Evolutionary conservation across 2,113 vertebrate genomes (phyloP).

Genomic region (Cochlearius cochlearius): DNA sequence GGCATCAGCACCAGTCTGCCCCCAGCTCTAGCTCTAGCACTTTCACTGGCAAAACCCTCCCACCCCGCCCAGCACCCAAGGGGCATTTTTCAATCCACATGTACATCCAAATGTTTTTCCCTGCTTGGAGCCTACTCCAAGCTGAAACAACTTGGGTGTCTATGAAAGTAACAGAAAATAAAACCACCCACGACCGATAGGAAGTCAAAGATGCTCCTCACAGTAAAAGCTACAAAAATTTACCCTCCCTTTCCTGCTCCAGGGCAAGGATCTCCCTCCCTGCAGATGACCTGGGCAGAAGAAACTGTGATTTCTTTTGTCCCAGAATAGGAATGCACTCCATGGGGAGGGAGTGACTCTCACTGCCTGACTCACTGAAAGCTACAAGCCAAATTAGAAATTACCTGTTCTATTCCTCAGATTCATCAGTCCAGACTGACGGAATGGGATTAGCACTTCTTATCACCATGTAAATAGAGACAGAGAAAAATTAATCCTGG

Average conservation of each 20-base stretch:
- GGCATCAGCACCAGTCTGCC: not conserved
- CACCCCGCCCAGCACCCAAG: not conserved
- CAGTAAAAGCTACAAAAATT: not conserved
- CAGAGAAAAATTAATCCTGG: constrained; percentile 25
- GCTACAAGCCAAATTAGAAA: not conserved
- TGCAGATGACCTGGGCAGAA: not conserved
- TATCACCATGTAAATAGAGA: constrained; percentile 58
- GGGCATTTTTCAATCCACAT: not conserved
- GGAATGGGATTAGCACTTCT: constrained; percentile 28
- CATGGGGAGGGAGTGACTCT: not conserved
- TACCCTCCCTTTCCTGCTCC: not conserved
- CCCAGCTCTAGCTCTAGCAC: accelerated
- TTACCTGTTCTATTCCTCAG: constrained; percentile 68
- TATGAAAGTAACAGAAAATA: not conserved
- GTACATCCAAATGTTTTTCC: not conserved
- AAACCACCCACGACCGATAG: not conserved
- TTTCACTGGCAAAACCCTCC: not conserved
- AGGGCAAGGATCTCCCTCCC: not conserved
- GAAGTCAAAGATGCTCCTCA: not conserved
- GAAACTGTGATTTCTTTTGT: not conserved
- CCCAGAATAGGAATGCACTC: not conserved
- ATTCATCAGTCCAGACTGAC: constrained; percentile 62
- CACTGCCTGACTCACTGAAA: not conserved
- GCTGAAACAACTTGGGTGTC: not conserved
- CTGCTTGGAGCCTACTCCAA: not conserved